phyloP scores from a whole-genome alignment of 2,888 invertebrate genomes.

The Scaptomyza caliginosa region DNA sequence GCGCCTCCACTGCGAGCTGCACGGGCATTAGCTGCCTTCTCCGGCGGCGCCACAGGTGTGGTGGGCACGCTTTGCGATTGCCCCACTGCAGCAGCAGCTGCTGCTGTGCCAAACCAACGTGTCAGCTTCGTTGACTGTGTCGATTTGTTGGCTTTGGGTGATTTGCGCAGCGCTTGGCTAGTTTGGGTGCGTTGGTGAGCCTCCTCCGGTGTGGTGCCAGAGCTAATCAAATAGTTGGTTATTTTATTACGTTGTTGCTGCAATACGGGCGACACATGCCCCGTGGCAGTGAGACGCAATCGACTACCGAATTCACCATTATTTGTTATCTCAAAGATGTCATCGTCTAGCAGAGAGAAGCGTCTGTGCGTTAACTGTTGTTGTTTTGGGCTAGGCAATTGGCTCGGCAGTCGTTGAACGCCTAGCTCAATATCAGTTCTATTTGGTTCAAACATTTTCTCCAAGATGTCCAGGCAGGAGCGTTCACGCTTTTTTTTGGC shows the following conservation, averaged over 20 bases:
- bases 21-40: slow-evolving; percentile 44
- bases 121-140: slow-evolving; percentile 81
- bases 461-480: slow-evolving; percentile 81
- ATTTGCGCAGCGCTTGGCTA: slow-evolving; percentile 65
- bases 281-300: slow-evolving; percentile 77
- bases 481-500: slow-evolving; percentile 64
- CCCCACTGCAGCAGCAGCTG: slow-evolving; percentile 9
- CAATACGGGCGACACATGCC: slow-evolving; percentile 80
- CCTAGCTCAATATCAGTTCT: slow-evolving; percentile 12
- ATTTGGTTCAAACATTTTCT: slow-evolving; percentile 79
- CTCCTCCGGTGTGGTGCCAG: slow-evolving; percentile 48
- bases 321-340: slow-evolving; percentile 82
- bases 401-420: slow-evolving; percentile 50
- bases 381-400: slow-evolving; percentile 28
- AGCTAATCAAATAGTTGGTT: slow-evolving; percentile 81
- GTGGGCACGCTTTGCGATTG: slow-evolving; percentile 58
- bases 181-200: slow-evolving; percentile 28
- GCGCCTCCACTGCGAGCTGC: slow-evolving; percentile 45
- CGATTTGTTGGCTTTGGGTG: slow-evolving; percentile 72
- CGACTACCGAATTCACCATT: slow-evolving; percentile 81
- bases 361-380: slow-evolving; percentile 30
- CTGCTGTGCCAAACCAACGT: slow-evolving; percentile 75
- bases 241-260: slow-evolving; percentile 76
- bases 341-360: slow-evolving; percentile 71
- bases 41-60: slow-evolving; percentile 51